A percentile compares a stretch with the other conserved stretches of the same genome.
phyloP scores from a whole-genome alignment of 2,888 invertebrate genomes.

The Micropterix aruncella region DNA sequence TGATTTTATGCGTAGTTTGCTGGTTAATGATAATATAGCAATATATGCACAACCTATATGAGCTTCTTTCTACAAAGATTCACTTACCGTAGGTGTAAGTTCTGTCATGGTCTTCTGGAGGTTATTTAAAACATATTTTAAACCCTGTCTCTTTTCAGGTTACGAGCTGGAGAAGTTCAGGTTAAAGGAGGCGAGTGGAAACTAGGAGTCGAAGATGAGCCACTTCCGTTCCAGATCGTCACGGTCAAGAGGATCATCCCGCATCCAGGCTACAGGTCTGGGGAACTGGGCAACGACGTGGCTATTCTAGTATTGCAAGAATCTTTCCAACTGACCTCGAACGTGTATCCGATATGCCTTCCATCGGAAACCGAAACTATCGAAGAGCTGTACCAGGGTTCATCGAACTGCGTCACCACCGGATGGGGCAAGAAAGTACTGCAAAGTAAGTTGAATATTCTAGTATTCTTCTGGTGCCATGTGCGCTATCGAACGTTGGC shows the following conservation, averaged over 20 bases:
- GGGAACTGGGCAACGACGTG: slow-evolving; percentile 48
- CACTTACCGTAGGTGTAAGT: no score
- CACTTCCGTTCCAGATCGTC: slow-evolving; percentile 63
- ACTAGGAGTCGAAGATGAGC: slow-evolving; percentile 67
- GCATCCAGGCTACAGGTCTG: slow-evolving; percentile 54
- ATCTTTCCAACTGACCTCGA: slow-evolving; percentile 47
- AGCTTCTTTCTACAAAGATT: no score
- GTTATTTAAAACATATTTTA: no score
- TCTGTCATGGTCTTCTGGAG: no score
- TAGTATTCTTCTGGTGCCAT: no score
- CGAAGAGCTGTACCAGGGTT: slow-evolving; percentile 42
- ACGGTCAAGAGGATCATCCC: slow-evolving; percentile 52
- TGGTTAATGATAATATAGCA: no score
- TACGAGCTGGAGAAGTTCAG: slow-evolving; percentile 48
- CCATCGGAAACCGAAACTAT: slow-evolving; percentile 29
- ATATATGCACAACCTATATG: no score
- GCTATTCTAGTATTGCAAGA: slow-evolving; percentile 56
- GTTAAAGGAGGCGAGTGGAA: slow-evolving; percentile 79
- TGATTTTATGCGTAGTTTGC: no score
- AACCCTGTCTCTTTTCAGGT: no score
- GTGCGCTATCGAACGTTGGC: no score
- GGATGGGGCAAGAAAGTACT: slow-evolving; percentile 74
- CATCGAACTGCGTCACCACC: slow-evolving; percentile 57
- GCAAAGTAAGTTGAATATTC: slow-evolving; percentile 48
- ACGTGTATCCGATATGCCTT: slow-evolving; percentile 63